Evolutionary conservation across 2,797 vertebrate genomes (phyloP), one percentile per base, ranked within the genome.

Genomic region (Prunella strophiata): DNA sequence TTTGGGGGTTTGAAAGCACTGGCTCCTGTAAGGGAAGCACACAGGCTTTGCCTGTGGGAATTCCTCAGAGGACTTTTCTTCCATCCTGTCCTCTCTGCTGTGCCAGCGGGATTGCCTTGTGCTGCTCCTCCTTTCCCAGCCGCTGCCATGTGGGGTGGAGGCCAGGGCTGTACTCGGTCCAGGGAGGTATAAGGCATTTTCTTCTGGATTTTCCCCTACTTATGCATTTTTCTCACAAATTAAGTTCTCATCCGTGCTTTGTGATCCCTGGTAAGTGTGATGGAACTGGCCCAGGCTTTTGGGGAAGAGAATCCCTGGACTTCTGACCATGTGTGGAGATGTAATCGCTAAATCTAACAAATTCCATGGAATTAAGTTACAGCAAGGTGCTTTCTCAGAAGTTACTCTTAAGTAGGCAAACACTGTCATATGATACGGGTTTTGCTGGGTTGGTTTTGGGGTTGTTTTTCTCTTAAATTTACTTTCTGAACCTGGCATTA

Each of bases 11-110:
- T 66, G 52, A 30, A 30, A 66, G 71, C 55, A 2, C 57, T 54
- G 16, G 26, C 30, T 85, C 40, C 62, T 4, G 0, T 5, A 4
- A 57, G 58, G 71, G 43, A 58, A 34, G 42, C 7, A 1, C 1
- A 1, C 22, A 54, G 76, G 50, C 43, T 89, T 48, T 66, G 43
- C 4, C 4, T 32, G 13, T 68, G 58, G 79, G 79, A 92, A 71
- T 92, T 68, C 57, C 78, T 84, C 1, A 1, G 70, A 90, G 77
- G 77, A 55, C 17, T 83, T 76, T 23, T 12, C 40, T 38, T n/a
- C 43, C 2, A 1, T 63, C 29, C 65, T 1, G 0, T 47, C 0
- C 11, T 48, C 59, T 57, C 15, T 36, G 1, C 20, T 1, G 32
- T 62, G 13, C 34, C 67, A 9, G 55, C 1, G 3, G 29, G 30